A percentile compares a stretch with the other conserved stretches of the same genome.
Conservation (phyloP, 1,140 invertebrate genomes). For the Danaus plexippus region DNA sequence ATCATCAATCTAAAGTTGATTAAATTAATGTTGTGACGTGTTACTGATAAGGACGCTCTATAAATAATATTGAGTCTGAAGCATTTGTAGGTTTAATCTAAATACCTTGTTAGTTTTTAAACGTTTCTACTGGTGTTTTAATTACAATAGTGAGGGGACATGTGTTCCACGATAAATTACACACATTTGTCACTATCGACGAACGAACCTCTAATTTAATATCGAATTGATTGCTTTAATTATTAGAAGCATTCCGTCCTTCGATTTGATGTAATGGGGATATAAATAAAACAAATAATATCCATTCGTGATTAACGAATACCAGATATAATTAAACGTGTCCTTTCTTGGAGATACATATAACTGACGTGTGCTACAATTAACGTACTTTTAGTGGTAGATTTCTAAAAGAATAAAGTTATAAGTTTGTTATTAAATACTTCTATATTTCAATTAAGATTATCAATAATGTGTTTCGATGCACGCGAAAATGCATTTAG, state of each 20-base stretch:
- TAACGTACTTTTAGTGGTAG: conserved; percentile 8
- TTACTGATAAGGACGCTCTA: conserved; percentile 34
- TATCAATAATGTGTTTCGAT: conserved; percentile 23
- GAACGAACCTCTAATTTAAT: not conserved
- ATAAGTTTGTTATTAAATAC: conserved; percentile 3
- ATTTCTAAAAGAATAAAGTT: not conserved
- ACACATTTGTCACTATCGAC: conserved; percentile 6
- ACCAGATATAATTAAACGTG: conserved; percentile 19
- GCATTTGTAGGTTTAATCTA: conserved; percentile 28
- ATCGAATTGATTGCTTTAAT: conserved; percentile 25
- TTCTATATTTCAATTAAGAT: conserved; percentile 6
- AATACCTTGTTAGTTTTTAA: conserved; percentile 13
- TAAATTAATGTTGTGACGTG: conserved; percentile 37
- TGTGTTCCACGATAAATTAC: conserved; percentile 10
- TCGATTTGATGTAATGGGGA: conserved; percentile 11
- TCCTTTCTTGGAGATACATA: conserved; percentile 12
- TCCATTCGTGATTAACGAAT: conserved; percentile 12
- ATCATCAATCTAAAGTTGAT: conserved; percentile 30
- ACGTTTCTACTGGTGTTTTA: conserved; percentile 5
- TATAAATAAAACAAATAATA: conserved; percentile 16
- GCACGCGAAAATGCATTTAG: conserved; percentile 54
- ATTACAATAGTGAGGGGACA: conserved; percentile 8
- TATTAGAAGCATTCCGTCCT: conserved; percentile 11
- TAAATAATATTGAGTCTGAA: conserved; percentile 34
- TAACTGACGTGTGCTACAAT: not conserved